phyloP scores from a whole-genome alignment of 2,888 invertebrate genomes.

The Campoletis raptor region DNA sequence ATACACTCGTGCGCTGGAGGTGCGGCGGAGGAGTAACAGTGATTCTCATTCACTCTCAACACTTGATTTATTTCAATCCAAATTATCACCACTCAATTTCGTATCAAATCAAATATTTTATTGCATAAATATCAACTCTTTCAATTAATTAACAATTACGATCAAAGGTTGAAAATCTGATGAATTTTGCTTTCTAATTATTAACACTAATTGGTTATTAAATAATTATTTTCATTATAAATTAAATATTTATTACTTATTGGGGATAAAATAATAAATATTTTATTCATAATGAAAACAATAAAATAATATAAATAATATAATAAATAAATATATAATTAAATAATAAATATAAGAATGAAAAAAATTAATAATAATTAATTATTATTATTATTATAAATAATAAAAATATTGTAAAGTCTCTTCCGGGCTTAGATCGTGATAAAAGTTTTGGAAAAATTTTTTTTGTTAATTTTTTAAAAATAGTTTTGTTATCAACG shows the following conservation, averaged over 20 bases:
- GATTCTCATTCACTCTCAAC: conserved; percentile 66
- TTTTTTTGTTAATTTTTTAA: not conserved
- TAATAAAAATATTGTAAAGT: not conserved
- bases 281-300: no score
- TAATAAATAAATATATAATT: no score
- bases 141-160: not conserved
- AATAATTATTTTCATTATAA: not conserved
- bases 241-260: not conserved
- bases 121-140: not conserved
- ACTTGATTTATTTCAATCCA: not conserved
- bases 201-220: not conserved
- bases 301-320: no score
- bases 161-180: not conserved
- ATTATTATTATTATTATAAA: not conserved
- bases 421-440: not conserved
- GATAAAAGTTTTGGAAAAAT: not conserved
- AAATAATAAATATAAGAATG: no score
- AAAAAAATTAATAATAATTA: no score
- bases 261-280: not conserved
- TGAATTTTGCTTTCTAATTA: not conserved
- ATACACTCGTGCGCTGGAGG: conserved; percentile 66
- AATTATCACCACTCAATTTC: not conserved
- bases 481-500: not conserved
- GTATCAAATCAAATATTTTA: not conserved
- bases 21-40: conserved; percentile 68